Evolutionary conservation across 2,113 vertebrate genomes (phyloP).

Genomic region (Agapornis roseicollis): DNA sequence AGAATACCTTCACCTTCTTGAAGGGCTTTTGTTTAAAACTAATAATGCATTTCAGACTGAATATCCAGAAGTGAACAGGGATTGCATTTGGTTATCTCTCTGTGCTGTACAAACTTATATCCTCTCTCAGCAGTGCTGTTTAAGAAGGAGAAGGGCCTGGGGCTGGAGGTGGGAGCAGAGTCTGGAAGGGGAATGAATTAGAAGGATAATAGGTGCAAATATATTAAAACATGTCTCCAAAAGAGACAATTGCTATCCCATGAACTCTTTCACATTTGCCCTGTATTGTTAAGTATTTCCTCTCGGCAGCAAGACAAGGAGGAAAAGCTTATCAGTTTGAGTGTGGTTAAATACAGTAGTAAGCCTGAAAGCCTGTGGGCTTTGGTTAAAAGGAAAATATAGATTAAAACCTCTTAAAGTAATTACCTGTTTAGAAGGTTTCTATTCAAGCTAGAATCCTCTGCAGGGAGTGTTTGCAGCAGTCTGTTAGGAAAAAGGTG

Average conservation of each 20-base stretch:
- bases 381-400: conserved; percentile 48
- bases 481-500: conserved; percentile 23
- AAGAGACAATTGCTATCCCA: conserved; percentile 1
- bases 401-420: conserved; percentile 53
- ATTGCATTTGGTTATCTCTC: neutral
- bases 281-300: neutral
- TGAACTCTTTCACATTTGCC: neutral
- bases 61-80: neutral
- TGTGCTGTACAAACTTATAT: neutral
- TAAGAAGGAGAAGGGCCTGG: neutral
- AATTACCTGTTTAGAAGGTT: conserved; percentile 58
- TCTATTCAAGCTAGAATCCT: conserved; percentile 40
- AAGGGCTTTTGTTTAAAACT: neutral
- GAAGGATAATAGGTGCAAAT: neutral
- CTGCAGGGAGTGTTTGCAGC: conserved; percentile 5
- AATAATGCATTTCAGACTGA: neutral
- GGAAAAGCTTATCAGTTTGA: conserved; percentile 38
- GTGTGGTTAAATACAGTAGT: conserved; percentile 28
- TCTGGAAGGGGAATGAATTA: neutral
- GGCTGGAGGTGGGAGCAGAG: neutral
- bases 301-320: conserved; percentile 1
- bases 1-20: neutral
- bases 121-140: neutral
- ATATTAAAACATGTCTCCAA: neutral
- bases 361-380: conserved; percentile 36